Evolutionary conservation across 2,797 vertebrate genomes (phyloP).

Genomic region (Triplophysa yarkandensis): DNA sequence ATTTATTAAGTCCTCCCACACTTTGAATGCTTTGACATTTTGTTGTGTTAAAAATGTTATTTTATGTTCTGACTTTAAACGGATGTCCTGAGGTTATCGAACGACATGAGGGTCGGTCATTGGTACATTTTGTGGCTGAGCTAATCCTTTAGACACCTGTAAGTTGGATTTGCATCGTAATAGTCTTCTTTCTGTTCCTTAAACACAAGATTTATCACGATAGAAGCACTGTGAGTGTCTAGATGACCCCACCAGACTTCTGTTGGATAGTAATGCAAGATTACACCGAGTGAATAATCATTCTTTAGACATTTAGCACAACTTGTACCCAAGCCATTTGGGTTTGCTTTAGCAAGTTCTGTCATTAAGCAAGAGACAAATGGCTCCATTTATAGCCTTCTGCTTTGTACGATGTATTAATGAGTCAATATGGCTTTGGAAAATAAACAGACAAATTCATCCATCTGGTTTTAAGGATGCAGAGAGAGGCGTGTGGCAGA

Average conservation of each 20-base stretch:
- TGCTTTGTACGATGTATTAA: neutral
- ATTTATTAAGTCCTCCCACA: no score
- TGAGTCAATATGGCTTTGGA: conserved; percentile 13
- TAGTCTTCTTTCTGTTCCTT: no score
- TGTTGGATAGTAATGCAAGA: neutral
- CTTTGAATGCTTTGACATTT: no score
- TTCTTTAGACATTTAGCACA: neutral
- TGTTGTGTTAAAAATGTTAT: no score
- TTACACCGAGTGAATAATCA: conserved; percentile 14
- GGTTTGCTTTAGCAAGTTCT: neutral
- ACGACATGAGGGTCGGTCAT: no score
- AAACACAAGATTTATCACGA: no score
- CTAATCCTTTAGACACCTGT: no score
- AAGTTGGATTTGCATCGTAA: no score
- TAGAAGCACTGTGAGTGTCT: no score
- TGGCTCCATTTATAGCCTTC: conserved; percentile 3
- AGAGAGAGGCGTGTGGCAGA: neutral
- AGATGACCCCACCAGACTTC: neutral
- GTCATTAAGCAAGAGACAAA: conserved; percentile 13
- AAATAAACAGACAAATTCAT: conserved; percentile 18
- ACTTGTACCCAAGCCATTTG: neutral
- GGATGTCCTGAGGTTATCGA: no score
- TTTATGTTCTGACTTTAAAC: no score
- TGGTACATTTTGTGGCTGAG: no score
- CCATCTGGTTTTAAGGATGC: conserved; percentile 32